Evolutionary conservation across 1,140 invertebrate species (phyloP), one percentile per base, ranked within the genome.

Genomic region (Manduca sexta): DNA sequence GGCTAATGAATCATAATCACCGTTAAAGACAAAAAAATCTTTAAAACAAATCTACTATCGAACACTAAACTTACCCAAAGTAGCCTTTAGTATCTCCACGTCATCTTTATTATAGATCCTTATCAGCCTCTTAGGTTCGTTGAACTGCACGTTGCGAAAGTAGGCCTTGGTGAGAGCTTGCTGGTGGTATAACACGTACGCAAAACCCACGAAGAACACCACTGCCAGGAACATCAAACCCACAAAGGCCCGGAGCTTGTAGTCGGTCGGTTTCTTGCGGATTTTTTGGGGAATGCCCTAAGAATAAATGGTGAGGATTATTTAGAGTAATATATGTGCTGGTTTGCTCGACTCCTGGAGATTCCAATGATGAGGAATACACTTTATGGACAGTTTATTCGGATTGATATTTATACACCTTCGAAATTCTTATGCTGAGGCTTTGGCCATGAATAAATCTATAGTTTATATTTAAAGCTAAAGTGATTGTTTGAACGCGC

Each of bases 81-180:
- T 88, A 0, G 92, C 93, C 8, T 88, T 87, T 16, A 95, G 86
- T 35, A 95, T 90, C 69, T 94, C 92, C 2, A 89, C 79, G 0
- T 93, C 92, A 8, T 91, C 89, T 13, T 87, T 88, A 62, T 92
- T 93, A 53, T 90, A 92, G 11, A 96, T 89, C 58, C 90, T 89
- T 49, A 96, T 89, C n/a, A 91, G 75, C 47, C 94, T 85, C 61
- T 94, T 91, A 4, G 91, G 91, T 53, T 94, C 92, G 59, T 93
- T 94, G 81, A 96, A 95, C 67, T 94, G 92, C 33, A 95, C 92
- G 66, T 90, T 91, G 30, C 94, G 90, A 69, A 95, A 96, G 76
- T 95, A 95, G 0, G 93, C 92, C 65, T 91, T 89, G 56, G 94
- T 91, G 3, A 94, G 75, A 1, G 95, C 90, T 67, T 95, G 92